These are phyloP conservation scores for Cassiopea andromeda DNA, from an alignment of 30 jellyfish, hydroid and myxozoan species.

Conservation along the genomic window DNA sequence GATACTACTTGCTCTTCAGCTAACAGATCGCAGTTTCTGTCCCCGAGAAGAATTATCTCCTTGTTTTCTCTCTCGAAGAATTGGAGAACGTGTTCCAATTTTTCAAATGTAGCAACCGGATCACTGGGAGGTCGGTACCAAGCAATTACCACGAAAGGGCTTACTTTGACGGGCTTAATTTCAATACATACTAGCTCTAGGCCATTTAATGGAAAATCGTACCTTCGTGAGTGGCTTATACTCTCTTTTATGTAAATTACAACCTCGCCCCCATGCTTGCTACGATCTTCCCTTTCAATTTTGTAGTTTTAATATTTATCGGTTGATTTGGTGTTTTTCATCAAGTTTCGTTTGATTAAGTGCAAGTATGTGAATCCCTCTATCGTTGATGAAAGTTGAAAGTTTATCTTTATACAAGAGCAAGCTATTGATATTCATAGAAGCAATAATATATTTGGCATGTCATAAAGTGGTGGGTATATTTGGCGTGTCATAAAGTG, in stretches of 20 bases:
- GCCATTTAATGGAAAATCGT: slow-evolving; percentile 37
- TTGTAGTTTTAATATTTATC: slow-evolving; percentile 16
- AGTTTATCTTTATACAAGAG: slow-evolving; percentile 41
- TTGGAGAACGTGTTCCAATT: slow-evolving; percentile 51
- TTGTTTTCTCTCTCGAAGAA: slow-evolving; percentile 43
- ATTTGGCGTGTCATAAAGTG: no score
- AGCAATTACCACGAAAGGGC: slow-evolving; percentile 49
- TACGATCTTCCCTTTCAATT: slow-evolving; percentile 49
- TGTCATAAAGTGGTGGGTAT: no score
- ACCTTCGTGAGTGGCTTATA: slow-evolving; percentile 45
- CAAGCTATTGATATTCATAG: slow-evolving; percentile 52
- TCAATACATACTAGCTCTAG: slow-evolving; percentile 45
- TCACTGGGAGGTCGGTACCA: slow-evolving; percentile 44
- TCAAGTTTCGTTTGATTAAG: slow-evolving; percentile 59
- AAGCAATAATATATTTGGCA: slow-evolving; percentile 9
- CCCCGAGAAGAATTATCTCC: slow-evolving; percentile 38
- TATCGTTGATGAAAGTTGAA: slow-evolving; percentile 31
- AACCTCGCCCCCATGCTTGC: slow-evolving; percentile 65
- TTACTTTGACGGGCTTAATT: slow-evolving; percentile 28
- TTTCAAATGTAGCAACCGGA: slow-evolving; percentile 40
- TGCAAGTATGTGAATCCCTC: slow-evolving; percentile 61
- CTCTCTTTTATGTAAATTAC: slow-evolving; percentile 53
- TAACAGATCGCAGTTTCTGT: slow-evolving; percentile 44
- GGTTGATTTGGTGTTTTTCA: slow-evolving; percentile 26
- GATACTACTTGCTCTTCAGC: slow-evolving; percentile 47